phyloP scores from a whole-genome alignment of 2,113 vertebrate genomes.

The Colistium nudipinnis region DNA sequence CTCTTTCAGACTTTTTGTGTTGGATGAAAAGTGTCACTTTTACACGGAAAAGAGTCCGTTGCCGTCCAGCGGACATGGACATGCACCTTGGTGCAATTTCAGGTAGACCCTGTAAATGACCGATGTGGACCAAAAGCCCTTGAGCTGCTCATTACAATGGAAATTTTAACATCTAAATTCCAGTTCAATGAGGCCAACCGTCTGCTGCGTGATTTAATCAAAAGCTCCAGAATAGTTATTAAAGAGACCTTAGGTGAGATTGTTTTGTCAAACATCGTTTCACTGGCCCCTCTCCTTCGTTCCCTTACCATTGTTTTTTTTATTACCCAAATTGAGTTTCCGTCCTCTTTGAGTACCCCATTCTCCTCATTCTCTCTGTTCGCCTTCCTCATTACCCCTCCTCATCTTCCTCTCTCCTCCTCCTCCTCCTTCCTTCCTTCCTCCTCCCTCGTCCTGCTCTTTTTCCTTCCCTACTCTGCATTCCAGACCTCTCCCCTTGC shows the following conservation, averaged over 20 bases:
- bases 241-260: background rate
- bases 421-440: conserved; percentile 5
- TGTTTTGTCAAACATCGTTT: conserved; percentile 1
- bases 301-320: background rate
- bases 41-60: too few species aligned
- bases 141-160: background rate
- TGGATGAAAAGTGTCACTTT: background rate
- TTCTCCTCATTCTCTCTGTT: background rate
- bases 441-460: background rate
- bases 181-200: background rate
- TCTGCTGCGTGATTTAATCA: background rate
- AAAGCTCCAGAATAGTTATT: background rate
- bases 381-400: background rate
- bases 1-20: too few species aligned
- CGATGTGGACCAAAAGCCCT: background rate
- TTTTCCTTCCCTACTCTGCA: conserved; percentile 47
- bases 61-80: background rate
- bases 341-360: background rate
- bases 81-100: background rate
- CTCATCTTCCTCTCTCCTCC: background rate
- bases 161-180: background rate
- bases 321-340: background rate
- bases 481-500: conserved; percentile 41
- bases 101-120: background rate
- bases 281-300: background rate